These are phyloP conservation scores for Zonitis immaculata DNA, from an alignment of 2,888 invertebrate species.

Conservation along the genomic window DNA sequence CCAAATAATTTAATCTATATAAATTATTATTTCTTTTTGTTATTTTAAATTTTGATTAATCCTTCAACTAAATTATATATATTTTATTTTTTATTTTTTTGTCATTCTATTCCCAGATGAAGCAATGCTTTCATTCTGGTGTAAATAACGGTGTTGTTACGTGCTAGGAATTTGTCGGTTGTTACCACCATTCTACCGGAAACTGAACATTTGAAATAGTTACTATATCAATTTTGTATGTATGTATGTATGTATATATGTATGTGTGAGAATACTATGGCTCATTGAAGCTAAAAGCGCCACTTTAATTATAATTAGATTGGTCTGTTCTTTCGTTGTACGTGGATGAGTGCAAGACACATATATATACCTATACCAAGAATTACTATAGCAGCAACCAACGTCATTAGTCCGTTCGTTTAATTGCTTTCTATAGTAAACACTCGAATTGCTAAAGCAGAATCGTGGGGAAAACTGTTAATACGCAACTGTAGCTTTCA, in stretches of 20 bases:
- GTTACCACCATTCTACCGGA: background rate
- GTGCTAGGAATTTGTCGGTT: conserved; percentile 22
- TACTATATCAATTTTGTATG: no score
- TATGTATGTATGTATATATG: background rate
- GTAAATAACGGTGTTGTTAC: conserved; percentile 27
- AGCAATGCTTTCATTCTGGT: conserved; percentile 24
- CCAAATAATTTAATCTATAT: no score
- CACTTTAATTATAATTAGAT: background rate
- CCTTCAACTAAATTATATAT: conserved; percentile 20
- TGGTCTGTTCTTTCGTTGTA: conserved; percentile 8
- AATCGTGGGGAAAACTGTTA: conserved; percentile 11
- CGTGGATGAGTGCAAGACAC: conserved; percentile 22
- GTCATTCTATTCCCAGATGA: conserved; percentile 16
- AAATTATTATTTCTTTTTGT: background rate
- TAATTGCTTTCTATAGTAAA: conserved; percentile 26
- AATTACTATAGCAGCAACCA: conserved; percentile 13
- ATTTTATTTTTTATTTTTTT: conserved; percentile 11
- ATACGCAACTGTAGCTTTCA: conserved; percentile 13
- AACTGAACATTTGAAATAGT: conserved; percentile 3
- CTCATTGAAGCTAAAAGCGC: background rate
- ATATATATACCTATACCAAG: no score
- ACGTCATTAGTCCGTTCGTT: conserved; percentile 20
- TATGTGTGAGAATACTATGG: background rate
- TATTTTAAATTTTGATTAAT: background rate
- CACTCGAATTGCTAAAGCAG: conserved; percentile 10